A percentile compares a stretch with the other conserved stretches of the same genome.
phyloP scores from a whole-genome alignment of 35 echinoderm and acorn worm genomes.

The Ophioderma brevispina region DNA sequence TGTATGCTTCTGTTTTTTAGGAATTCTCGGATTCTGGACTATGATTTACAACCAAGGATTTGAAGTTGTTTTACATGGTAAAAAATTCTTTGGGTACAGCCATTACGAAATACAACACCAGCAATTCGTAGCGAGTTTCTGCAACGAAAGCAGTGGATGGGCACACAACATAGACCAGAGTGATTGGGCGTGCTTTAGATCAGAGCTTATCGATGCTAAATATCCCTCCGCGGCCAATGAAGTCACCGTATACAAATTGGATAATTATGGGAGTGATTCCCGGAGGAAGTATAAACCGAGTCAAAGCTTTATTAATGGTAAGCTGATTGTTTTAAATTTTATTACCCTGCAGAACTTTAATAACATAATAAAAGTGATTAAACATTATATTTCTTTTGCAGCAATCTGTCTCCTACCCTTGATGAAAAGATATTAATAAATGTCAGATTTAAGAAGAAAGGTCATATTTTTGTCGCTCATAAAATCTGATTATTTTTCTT shows the following conservation, averaged over 20 bases:
- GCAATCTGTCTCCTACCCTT: too few relatives aligned
- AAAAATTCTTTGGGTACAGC: conserved; percentile 72
- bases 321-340: not conserved
- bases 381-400: too few relatives aligned
- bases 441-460: too few relatives aligned
- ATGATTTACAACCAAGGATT: conserved; percentile 86
- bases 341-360: too few relatives aligned
- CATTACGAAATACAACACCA: conserved; percentile 27
- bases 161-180: conserved; percentile 59
- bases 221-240: not conserved
- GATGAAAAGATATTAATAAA: too few relatives aligned
- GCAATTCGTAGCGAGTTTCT: conserved; percentile 40
- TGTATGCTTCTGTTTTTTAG: too few relatives aligned
- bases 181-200: conserved; percentile 70
- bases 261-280: not conserved
- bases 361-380: too few relatives aligned
- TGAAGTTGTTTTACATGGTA: conserved; percentile 61
- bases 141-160: conserved; percentile 65
- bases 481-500: not conserved
- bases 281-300: conserved; percentile 21
- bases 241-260: not conserved
- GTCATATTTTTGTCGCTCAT: not conserved
- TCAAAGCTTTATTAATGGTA: conserved; percentile 16
- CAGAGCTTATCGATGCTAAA: conserved; percentile 18
- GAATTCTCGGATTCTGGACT: conserved; percentile 65